Evolutionary conservation across 2,888 invertebrate species (phyloP).

Genomic region (Metopia argyrocephala): DNA sequence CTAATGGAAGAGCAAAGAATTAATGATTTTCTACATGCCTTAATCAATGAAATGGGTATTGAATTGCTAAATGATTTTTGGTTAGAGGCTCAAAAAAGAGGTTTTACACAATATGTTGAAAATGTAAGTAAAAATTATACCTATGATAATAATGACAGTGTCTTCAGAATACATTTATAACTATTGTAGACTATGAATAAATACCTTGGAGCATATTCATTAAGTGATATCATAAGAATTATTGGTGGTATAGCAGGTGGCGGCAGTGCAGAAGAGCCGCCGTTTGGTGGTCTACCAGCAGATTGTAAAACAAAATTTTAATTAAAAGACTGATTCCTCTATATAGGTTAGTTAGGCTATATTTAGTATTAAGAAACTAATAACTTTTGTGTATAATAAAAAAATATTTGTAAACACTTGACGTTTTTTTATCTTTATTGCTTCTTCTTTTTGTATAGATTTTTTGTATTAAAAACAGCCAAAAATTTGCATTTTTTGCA

Average conservation of each 20-base stretch:
- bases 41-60: slow-evolving; percentile 73
- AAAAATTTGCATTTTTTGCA: slow-evolving; percentile 21
- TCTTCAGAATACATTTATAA: neutral
- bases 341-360: neutral
- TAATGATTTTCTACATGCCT: slow-evolving; percentile 71
- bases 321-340: slow-evolving; percentile 3
- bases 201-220: slow-evolving; percentile 65
- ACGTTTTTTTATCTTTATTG: slow-evolving; percentile 2
- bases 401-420: neutral
- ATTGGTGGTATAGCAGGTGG: slow-evolving; percentile 67
- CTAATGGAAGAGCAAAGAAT: slow-evolving; percentile 73
- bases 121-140: slow-evolving; percentile 67
- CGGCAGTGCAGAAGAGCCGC: slow-evolving; percentile 67
- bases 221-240: slow-evolving; percentile 68
- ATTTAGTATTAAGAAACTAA: neutral
- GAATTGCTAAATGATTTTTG: slow-evolving; percentile 74
- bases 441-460: slow-evolving; percentile 12
- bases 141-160: neutral
- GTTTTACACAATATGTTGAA: slow-evolving; percentile 67
- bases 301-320: slow-evolving; percentile 68
- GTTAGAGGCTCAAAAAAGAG: slow-evolving; percentile 67
- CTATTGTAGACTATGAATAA: slow-evolving; percentile 69
- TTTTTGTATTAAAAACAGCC: neutral
- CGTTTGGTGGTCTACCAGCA: slow-evolving; percentile 73
- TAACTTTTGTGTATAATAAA: neutral